phyloP scores from a whole-genome alignment of 2,113 vertebrate genomes.

The Pedionomus torquatus region DNA sequence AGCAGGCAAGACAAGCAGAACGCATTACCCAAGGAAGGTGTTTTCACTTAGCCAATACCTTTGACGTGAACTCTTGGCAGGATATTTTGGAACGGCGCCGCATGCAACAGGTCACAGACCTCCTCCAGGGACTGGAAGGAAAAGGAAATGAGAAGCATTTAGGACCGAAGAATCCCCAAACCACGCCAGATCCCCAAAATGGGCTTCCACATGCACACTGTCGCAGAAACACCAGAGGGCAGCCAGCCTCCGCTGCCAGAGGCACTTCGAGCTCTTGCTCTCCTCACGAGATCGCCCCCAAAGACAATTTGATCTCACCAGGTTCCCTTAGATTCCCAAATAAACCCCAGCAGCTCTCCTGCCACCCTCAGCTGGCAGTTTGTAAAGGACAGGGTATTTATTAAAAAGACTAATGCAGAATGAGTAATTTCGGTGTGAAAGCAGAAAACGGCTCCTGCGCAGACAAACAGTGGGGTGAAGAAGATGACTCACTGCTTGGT shows the following conservation, averaged over 20 bases:
- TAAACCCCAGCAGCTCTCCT: not conserved
- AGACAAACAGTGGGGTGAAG: not conserved
- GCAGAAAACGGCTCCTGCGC: not conserved
- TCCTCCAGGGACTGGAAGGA: constrained; percentile 84
- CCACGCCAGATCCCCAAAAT: not conserved
- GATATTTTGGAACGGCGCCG: constrained; percentile 89
- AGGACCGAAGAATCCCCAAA: not conserved
- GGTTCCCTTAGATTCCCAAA: not conserved
- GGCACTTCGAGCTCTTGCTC: fast-evolving
- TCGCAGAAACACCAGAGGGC: not conserved
- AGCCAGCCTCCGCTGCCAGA: not conserved
- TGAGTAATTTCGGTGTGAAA: not conserved
- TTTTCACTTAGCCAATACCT: constrained; percentile 68
- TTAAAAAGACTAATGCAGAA: constrained; percentile 7
- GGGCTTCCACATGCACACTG: not conserved
- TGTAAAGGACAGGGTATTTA: not conserved
- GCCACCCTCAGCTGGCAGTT: not conserved
- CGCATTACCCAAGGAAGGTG: not conserved
- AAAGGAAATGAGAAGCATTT: not conserved
- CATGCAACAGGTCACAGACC: constrained; percentile 88
- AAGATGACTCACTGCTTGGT: constrained; percentile 1
- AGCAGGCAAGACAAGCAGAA: not conserved
- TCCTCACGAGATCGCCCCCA: fast-evolving
- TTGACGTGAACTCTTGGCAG: constrained; percentile 88
- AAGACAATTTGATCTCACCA: not conserved